Conservation (phyloP, 2,888 invertebrate species). For the Amiota minor region DNA sequence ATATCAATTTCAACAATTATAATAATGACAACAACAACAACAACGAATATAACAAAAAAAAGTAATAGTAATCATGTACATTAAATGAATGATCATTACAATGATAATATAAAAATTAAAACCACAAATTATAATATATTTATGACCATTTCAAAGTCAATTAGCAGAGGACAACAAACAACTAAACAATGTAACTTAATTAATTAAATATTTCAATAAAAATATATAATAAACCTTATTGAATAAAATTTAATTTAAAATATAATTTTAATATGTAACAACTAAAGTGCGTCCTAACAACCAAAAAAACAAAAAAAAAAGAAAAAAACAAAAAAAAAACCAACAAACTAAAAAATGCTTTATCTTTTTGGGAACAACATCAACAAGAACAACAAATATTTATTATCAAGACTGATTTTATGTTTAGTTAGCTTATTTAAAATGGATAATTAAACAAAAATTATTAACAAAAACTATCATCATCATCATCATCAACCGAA, state of each 20-base stretch:
- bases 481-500: conserved; percentile 10
- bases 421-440: conserved; percentile 60
- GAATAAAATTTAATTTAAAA: neutral
- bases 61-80: neutral
- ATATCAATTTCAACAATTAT: conserved; percentile 7
- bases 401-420: conserved; percentile 67
- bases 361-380: neutral
- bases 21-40: neutral
- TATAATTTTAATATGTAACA: neutral
- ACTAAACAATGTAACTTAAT: conserved; percentile 11
- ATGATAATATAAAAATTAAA: conserved; percentile 14
- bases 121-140: conserved; percentile 55
- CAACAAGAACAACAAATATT: conserved; percentile 32
- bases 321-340: conserved; percentile 35
- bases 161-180: conserved; percentile 23
- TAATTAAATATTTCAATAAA: neutral
- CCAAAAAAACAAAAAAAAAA: conserved; percentile 15
- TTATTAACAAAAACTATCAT: neutral
- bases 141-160: conserved; percentile 52
- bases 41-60: neutral
- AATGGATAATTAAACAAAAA: conserved; percentile 34
- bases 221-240: neutral
- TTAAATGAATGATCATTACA: neutral
- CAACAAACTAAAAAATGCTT: no score
- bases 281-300: conserved; percentile 23